phyloP scores from a whole-genome alignment of 2,888 invertebrate genomes.

The Drosophila rubida region DNA sequence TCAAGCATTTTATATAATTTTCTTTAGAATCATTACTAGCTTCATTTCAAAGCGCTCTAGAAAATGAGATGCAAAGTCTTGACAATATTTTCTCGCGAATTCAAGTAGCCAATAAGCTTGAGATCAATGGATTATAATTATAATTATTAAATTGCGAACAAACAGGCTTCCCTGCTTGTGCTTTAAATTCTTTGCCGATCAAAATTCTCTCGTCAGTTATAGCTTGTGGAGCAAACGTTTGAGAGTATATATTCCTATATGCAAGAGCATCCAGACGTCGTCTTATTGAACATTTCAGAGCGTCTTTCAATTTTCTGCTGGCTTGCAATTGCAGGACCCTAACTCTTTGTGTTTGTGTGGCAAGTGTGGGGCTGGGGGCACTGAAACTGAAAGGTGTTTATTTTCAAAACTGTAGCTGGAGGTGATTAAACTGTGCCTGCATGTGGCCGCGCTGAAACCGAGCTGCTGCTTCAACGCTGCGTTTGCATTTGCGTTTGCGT shows the following conservation, averaged over 20 bases:
- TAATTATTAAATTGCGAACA: too few species aligned
- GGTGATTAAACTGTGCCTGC: slow-evolving; percentile 62
- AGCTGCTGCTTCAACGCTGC: slow-evolving; percentile 2
- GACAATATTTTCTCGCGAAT: background rate
- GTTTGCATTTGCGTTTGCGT: slow-evolving; percentile 37
- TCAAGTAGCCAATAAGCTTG: too few species aligned
- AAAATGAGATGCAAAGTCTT: too few species aligned
- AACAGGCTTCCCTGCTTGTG: too few species aligned
- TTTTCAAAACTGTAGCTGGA: slow-evolving; percentile 63
- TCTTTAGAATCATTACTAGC: too few species aligned
- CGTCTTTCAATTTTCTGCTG: slow-evolving; percentile 15
- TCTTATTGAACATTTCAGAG: background rate
- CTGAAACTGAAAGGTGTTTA: slow-evolving; percentile 66
- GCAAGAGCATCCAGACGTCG: background rate
- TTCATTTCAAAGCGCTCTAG: too few species aligned
- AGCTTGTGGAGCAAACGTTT: too few species aligned
- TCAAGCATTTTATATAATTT: too few species aligned
- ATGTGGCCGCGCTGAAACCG: slow-evolving; percentile 14
- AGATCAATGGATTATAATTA: too few species aligned
- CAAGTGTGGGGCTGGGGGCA: slow-evolving; percentile 25
- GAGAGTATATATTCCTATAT: too few species aligned
- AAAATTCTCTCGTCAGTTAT: too few species aligned
- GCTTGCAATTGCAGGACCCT: slow-evolving; percentile 28
- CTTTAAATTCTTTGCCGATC: too few species aligned
- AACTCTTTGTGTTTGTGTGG: slow-evolving; percentile 11